Base-by-base conservation (phyloP, 2,797 vertebrate genomes). In the Acropternis orthonyx region DNA sequence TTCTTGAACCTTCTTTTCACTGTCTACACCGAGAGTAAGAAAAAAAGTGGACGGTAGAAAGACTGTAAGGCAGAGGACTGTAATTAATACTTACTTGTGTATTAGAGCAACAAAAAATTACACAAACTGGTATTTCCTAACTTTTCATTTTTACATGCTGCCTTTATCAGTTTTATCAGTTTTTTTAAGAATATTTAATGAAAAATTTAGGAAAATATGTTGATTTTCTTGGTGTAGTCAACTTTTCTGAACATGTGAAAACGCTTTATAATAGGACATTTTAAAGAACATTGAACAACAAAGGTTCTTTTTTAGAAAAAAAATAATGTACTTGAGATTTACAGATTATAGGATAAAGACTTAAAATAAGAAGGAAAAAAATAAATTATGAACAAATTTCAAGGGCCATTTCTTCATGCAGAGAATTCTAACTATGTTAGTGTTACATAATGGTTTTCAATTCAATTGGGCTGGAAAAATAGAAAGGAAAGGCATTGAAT, bases 371-470 rank as follows among this genome's bases (percentile, higher is more conserved):
- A 65, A 95, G 20, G 28, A 95, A 21, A 71, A 34, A 0, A 0
- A 3, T 16, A 87, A 82, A 73, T 61, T 89, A 23, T 52, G 37
- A 92, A 55, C 21, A 81, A 89, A 91, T 21, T 92, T 72, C 72
- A 76, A 92, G 71, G 72, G 59, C 27, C 8, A 12, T 67, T 80
- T 93, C 73, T 93, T 80, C 66, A 69, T 44, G 28, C 15, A 91
- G 73, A 71, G n/a, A 83, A 89, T 46, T 54, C 7, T 69, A 81
- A 85, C 14, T n/a, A 7, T 88, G 68, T 73, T 88, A 41, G 6
- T 55, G 30, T 95, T 92, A 44, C 21, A 62, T 87, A 96, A 94
- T 36, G 30, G 22, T 78, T 82, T 94, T 92, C 79, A 93, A 32
- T 41, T 26, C 32, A 62, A 37, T 52, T 92, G 43, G 81, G 30